Base-by-base conservation (phyloP, 1,140 invertebrate genomes). In the Bicyclus anynana region DNA sequence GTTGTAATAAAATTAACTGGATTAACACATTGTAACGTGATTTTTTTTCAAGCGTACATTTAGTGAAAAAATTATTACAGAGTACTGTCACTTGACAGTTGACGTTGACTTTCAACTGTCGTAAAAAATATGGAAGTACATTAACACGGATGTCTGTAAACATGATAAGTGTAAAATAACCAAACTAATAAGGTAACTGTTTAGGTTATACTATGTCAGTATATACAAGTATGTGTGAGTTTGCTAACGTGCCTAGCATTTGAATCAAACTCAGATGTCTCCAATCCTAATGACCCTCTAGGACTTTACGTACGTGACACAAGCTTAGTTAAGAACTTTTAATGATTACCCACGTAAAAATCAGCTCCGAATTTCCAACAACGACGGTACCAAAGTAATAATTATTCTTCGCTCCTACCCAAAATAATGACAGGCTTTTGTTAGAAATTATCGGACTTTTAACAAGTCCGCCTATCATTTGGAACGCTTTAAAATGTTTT, bases 401-500 rank as follows among this genome's bases (percentile, higher is more conserved):
- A 52, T 52, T 52, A 52, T 23, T 46, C 23, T 54, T 47, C 53
- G 27, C 26, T 26, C 13, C 53, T 54, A 46, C 16, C 42, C 38
- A 54, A 54, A 33, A 54, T 54, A 54, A 54, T 54, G 27, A 27
- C 37, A 0, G 35, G 50, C 12, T 52, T 23, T 33, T 33, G 29
- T 33, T 37, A 46, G 26, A 42, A 52, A 67, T 54, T 59, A 57
- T 27, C 40, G 17, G 65, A 67, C 13, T 68, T 65, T 65, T 74
- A 74, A 74, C 62, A 60, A 74, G 67, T 55, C 10, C 50, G 44
- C 27, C 67, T 70, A 67, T 65, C 70, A 62, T 65, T 73, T 60
- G 59, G 49, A 62, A 35, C 47, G 20, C 12, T 61, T 61, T 44
- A 21, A 26, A 52, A 53, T 59, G 54, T 46, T 59, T 44, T 44